A percentile compares a stretch with the other conserved stretches of the same genome.
These are phyloP conservation scores for Plebejus anna DNA, from an alignment of 2,888 invertebrate genomes.

Conservation along the genomic window DNA sequence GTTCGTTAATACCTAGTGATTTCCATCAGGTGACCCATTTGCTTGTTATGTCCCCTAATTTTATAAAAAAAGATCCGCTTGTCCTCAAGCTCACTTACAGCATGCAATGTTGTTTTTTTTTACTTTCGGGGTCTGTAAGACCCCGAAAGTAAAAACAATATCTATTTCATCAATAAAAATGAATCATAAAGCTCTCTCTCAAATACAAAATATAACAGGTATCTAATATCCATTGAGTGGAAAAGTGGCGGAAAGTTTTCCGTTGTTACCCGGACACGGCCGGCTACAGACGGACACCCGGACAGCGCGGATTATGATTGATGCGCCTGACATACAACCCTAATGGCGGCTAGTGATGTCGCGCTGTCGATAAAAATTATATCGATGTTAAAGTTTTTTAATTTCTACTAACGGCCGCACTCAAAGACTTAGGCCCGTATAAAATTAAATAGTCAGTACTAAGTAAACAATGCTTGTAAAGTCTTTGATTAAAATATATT, in stretches of 20 bases:
- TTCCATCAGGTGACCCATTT: too few relatives aligned
- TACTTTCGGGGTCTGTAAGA: neutral
- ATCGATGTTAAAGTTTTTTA: too few relatives aligned
- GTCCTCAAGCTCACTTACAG: neutral
- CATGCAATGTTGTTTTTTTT: neutral
- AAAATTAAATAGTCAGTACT: too few relatives aligned
- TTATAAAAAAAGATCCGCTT: too few relatives aligned
- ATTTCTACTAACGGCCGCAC: too few relatives aligned
- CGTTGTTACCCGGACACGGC: constrained; percentile 42
- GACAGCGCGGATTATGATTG: constrained; percentile 53
- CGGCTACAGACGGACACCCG: constrained; percentile 41
- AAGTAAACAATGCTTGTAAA: too few relatives aligned
- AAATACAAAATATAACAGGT: constrained; percentile 2
- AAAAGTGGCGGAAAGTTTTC: constrained; percentile 40
- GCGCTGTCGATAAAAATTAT: neutral
- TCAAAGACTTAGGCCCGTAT: too few relatives aligned
- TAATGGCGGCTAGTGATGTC: constrained; percentile 50
- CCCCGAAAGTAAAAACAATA: too few relatives aligned
- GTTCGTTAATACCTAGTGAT: too few relatives aligned
- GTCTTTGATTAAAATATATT: too few relatives aligned
- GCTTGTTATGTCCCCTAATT: too few relatives aligned
- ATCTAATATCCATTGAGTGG: constrained; percentile 12
- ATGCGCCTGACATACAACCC: constrained; percentile 48
- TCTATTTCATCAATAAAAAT: too few relatives aligned
- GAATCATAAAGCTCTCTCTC: neutral